Percentiles rank a stretch among this genome's conserved stretches.
Conservation (phyloP, 2,797 vertebrate species). For the Gymnoscopelus braueri region DNA sequence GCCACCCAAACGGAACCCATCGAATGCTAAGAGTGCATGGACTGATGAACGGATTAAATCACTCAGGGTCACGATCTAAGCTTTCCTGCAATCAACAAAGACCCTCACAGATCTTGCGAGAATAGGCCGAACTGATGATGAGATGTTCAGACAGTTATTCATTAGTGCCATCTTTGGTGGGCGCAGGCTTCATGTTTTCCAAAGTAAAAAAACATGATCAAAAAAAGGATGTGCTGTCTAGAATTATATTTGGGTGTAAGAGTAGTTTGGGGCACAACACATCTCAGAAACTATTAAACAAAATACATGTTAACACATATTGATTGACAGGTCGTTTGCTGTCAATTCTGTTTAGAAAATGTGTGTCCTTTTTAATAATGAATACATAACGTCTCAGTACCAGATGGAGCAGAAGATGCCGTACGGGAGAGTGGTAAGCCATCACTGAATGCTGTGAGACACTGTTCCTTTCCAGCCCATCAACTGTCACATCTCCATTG, state of each 20-base stretch:
- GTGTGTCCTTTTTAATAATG: too few species aligned
- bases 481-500: slow-evolving; percentile 17
- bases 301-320: too few species aligned
- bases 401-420: too few species aligned
- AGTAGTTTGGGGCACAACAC: too few species aligned
- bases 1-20: slow-evolving; percentile 64
- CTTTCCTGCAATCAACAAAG: slow-evolving; percentile 55
- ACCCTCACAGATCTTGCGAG: slow-evolving; percentile 33
- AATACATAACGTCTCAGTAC: too few species aligned
- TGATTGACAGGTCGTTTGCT: too few species aligned
- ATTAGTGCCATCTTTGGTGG: slow-evolving; percentile 12
- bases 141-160: slow-evolving; percentile 29
- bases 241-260: too few species aligned
- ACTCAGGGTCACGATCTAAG: slow-evolving; percentile 49
- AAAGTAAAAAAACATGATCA: too few species aligned
- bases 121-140: slow-evolving; percentile 52
- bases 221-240: neutral
- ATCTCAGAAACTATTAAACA: too few species aligned
- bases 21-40: slow-evolving; percentile 52
- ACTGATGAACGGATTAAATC: slow-evolving; percentile 71
- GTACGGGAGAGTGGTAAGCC: too few species aligned
- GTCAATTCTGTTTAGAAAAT: too few species aligned
- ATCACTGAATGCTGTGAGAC: neutral
- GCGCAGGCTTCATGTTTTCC: neutral
- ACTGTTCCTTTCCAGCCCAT: slow-evolving; percentile 14